phyloP scores from a whole-genome alignment of 2,113 vertebrate genomes.

The Eulemur macaco region DNA sequence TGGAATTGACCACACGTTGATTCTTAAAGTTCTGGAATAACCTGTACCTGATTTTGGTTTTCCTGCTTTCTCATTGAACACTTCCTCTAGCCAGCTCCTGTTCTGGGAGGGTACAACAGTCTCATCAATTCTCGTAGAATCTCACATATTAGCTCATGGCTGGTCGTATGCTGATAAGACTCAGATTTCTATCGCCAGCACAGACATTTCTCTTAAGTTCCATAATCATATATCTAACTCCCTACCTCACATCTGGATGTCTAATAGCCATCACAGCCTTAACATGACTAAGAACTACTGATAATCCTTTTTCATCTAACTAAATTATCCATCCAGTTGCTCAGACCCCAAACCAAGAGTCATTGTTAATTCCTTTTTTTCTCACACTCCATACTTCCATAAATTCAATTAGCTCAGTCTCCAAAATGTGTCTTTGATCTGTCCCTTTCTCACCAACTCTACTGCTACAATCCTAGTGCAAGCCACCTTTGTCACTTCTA shows the following conservation, averaged over 20 bases:
- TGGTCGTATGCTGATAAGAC: background rate
- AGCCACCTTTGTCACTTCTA: background rate
- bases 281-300: background rate
- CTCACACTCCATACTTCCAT: background rate
- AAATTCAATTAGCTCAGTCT: background rate
- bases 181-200: background rate
- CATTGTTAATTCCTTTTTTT: background rate
- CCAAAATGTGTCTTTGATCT: background rate
- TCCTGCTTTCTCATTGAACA: background rate
- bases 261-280: background rate
- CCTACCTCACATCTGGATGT: background rate
- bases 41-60: background rate
- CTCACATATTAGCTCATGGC: background rate
- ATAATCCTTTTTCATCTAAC: background rate
- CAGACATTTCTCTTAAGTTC: background rate
- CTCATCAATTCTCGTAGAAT: background rate
- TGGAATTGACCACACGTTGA: background rate
- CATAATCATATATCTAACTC: background rate
- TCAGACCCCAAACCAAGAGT: background rate
- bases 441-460: background rate
- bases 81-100: background rate
- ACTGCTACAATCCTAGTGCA: background rate
- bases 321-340: background rate
- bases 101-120: background rate
- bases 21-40: background rate